phyloP scores from a whole-genome alignment of 2,797 vertebrate species.

The Masticophis lateralis region DNA sequence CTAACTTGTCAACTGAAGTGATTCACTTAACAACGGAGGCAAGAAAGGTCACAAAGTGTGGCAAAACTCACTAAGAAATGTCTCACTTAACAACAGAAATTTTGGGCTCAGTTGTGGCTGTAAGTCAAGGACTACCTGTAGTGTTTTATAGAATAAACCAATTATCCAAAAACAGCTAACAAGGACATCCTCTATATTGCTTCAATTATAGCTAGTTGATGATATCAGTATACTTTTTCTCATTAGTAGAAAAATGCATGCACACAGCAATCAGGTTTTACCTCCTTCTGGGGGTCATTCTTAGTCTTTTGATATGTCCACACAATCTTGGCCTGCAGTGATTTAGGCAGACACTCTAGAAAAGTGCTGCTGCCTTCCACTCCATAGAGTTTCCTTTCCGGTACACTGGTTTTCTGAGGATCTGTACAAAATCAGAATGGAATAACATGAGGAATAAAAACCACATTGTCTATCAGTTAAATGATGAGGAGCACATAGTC shows the following conservation, averaged over 20 bases:
- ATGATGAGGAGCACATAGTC: not conserved
- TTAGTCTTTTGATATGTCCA: slow-evolving; percentile 87
- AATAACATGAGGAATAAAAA: not conserved
- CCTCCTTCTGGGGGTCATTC: slow-evolving; percentile 78
- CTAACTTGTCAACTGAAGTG: not conserved
- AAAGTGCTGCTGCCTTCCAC: slow-evolving; percentile 76
- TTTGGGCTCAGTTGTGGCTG: not conserved
- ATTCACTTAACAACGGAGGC: not conserved
- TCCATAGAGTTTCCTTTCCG: slow-evolving; percentile 85
- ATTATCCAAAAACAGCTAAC: not conserved
- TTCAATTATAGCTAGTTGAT: not conserved
- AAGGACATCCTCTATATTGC: not conserved
- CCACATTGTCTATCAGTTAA: not conserved
- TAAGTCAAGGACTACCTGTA: not conserved
- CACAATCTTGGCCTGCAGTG: slow-evolving; percentile 85
- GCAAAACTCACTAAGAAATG: not conserved
- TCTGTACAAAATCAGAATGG: slow-evolving; percentile 69
- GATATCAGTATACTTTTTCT: not conserved
- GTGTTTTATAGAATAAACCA: not conserved
- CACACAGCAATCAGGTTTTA: slow-evolving; percentile 46
- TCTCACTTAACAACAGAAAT: not conserved
- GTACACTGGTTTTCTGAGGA: slow-evolving; percentile 75
- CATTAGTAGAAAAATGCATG: not conserved
- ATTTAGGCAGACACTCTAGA: slow-evolving; percentile 82
- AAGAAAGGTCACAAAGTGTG: not conserved